Evolutionary conservation across 2,113 vertebrate genomes (phyloP).

Genomic region (Halcyon malimbica): DNA sequence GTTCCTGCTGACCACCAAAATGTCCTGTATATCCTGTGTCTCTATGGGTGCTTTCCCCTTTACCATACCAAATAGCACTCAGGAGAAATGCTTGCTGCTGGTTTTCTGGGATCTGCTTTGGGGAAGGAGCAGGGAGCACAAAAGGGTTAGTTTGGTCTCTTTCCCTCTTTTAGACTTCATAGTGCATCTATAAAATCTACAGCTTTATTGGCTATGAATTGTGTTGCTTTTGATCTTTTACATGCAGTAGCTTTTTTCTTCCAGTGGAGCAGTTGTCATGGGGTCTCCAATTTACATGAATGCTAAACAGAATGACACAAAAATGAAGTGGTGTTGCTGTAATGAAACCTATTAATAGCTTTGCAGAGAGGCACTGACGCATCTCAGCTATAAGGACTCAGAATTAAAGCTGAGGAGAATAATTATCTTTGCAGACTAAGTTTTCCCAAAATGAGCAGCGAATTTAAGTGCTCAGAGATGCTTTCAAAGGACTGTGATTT

Average conservation of each 20-base stretch:
- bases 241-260: not conserved
- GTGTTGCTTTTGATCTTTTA: not conserved
- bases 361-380: constrained; percentile 17
- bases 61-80: not conserved
- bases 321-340: constrained; percentile 24
- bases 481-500: not conserved
- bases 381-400: not conserved
- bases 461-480: not conserved
- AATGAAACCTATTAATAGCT: constrained; percentile 54
- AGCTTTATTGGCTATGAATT: not conserved
- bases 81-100: not conserved
- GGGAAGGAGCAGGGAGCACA: not conserved
- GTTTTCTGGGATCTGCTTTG: not conserved
- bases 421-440: not conserved
- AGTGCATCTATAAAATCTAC: not conserved
- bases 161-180: not conserved
- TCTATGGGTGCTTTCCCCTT: not conserved
- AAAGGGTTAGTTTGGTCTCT: not conserved
- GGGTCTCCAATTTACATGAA: not conserved
- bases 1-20: not conserved
- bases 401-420: constrained; percentile 15
- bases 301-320: constrained; percentile 2
- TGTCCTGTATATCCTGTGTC: not conserved
- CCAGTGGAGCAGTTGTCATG: not conserved
- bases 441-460: constrained; percentile 9